Base-by-base conservation (phyloP, 2,888 invertebrate genomes). In the Stegophylla sp. region DNA sequence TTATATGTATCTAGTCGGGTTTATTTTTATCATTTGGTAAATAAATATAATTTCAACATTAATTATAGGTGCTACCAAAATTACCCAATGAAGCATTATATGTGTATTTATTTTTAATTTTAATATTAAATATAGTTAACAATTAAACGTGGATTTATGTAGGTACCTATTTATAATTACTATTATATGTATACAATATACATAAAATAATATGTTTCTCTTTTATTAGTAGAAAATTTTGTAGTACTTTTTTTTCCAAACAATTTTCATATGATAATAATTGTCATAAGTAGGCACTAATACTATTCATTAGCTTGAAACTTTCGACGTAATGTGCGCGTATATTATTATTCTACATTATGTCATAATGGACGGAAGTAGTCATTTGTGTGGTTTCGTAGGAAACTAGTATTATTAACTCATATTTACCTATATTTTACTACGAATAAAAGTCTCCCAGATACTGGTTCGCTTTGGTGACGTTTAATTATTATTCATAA, bases 361-460 rank as follows among this genome's bases (percentile, higher is more conserved):
- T 43, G 41, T 64, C 64, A 64, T 64, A 64, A 64, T 64, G 12
- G 13, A 64, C 41, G 64, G 64, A 64, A 64, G 64, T 61, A 13
- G 61, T 64, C 64, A 9, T 41, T n/a, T 64, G 13, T 64, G 15
- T 15, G 17, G 7, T 61, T 61, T 28, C 43, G 12, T 15, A 15
- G 61, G 61, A 28, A 41, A 43, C 4, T 20, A 64, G n/a, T 20
- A 10, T 64, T 64, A 43, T 12, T 28, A 61, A 28, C 61, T n/a
- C 15, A 17, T 28, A 61, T n/a, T 17, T 20, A 7, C 7, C 7
- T 51, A 51, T 51, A 51, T 53, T 53, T 20, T n/a, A 53, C 23
- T 10, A 53, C 23, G 23, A 10, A 10, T 20, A 53, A 20, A 53
- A 4, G 20, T 53, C 20, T 53, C 53, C 9, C 53, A 53, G 51